Evolutionary conservation across 1,140 invertebrate genomes (phyloP), one percentile per base, ranked within the genome.

Genomic region (Polypedilum pembai): DNA sequence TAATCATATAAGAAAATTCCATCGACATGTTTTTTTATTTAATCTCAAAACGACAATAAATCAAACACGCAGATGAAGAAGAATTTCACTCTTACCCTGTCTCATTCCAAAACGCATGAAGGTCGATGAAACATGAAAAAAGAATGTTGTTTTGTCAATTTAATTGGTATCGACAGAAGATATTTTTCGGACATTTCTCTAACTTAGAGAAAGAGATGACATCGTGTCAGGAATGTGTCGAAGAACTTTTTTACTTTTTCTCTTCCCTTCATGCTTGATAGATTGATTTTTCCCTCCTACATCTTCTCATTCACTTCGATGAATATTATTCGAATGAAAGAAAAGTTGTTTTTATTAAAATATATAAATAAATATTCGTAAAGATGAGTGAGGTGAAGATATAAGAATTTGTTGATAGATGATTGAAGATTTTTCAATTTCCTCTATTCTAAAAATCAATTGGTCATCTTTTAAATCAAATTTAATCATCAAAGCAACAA

Each of bases 391-490:
- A n/a, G 45, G 45, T 56, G n/a, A 56, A 12, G 45, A n/a, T 15
- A n/a, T 15, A 56, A n/a, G n/a, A 56, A 56, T 56, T 3, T 33
- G 15, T 56, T 56, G 45, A 56, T 56, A 56, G 45, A 56, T 56
- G 45, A 56, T 15, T 69, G 65, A 69, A 18, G 17, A 69, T 69
- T 69, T 56, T 56, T 69, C 17, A 69, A 69, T 69, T 69, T 69
- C 65, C 65, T 21, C 18, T 56, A 15, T 56, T 56, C 15, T 56
- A 56, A 56, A 45, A 56, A 56, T 56, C n/a, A n/a, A 56, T 33
- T 33, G 24, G 24, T 33, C 24, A 56, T 56, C 10, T 15, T 56
- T 56, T 3, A 56, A 15, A 56, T 12, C 45, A 15, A 56, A 56
- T 56, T 56, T 4, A 15, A 56, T 15, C 45, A 56, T 56, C 45